Evolutionary conservation across 1,140 invertebrate species (phyloP).

Genomic region (Gryllus bimaculatus): DNA sequence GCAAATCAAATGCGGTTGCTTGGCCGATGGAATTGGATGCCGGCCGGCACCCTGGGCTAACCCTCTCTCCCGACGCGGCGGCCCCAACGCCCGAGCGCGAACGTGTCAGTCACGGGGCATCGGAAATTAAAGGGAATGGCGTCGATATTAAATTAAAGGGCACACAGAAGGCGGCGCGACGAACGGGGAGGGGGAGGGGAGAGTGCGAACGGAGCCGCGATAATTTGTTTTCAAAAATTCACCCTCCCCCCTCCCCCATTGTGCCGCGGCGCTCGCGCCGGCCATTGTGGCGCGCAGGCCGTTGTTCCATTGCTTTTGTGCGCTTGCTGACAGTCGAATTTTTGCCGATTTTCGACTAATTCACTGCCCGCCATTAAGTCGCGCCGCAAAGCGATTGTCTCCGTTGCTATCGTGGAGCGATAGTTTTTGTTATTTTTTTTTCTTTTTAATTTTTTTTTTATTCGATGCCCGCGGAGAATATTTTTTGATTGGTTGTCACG

Average conservation of each 20-base stretch:
- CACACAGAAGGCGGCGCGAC: neutral
- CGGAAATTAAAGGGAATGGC: neutral
- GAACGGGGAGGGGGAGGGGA: neutral
- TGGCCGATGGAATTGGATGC: neutral
- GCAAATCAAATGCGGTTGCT: neutral
- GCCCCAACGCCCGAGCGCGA: neutral
- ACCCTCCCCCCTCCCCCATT: neutral
- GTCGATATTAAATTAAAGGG: conserved; percentile 5
- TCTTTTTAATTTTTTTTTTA: neutral
- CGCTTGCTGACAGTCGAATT: neutral
- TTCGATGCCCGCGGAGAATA: neutral
- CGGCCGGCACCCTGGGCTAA: too few species aligned
- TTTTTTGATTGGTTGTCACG: conserved; percentile 4
- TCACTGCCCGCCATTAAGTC: neutral
- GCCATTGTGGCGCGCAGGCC: neutral
- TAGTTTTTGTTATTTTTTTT: neutral
- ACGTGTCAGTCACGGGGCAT: neutral
- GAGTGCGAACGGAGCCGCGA: neutral
- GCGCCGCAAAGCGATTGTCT: neutral
- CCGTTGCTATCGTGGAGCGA: neutral
- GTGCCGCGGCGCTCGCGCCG: too few species aligned
- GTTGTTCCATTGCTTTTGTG: neutral
- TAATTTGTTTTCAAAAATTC: conserved; percentile 6
- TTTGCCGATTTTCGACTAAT: conserved; percentile 1
- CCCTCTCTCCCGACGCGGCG: too few species aligned